Conservation (phyloP, 2,888 invertebrate species). For the Eilema depressum region DNA sequence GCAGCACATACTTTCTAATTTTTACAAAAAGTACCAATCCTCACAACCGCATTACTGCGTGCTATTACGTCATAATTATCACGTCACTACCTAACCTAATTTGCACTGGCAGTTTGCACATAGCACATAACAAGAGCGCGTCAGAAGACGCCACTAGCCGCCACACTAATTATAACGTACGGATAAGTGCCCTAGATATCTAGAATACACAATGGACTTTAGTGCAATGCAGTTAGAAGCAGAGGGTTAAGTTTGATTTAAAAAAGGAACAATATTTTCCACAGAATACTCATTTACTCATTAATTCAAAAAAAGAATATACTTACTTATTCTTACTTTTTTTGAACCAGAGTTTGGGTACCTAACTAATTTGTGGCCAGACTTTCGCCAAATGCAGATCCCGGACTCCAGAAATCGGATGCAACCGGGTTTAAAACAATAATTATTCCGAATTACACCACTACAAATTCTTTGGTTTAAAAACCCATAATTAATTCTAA, state of each 20-base stretch:
- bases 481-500: no score
- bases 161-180: slow-evolving; percentile 51
- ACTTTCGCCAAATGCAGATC: no score
- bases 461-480: no score
- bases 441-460: no score
- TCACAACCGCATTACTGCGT: not conserved
- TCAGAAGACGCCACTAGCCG: slow-evolving; percentile 36
- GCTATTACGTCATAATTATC: slow-evolving; percentile 38
- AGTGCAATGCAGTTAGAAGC: slow-evolving; percentile 21
- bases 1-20: not conserved
- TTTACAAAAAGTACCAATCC: not conserved
- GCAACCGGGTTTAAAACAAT: no score
- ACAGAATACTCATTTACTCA: no score
- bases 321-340: no score
- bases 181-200: slow-evolving; percentile 52
- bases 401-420: no score
- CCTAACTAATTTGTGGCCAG: no score
- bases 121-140: slow-evolving; percentile 11
- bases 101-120: slow-evolving; percentile 19
- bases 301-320: no score
- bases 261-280: not conserved
- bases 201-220: slow-evolving; percentile 39
- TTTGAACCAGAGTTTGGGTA: no score
- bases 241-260: slow-evolving; percentile 37
- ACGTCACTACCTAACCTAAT: slow-evolving; percentile 35